Evolutionary conservation across 2,888 invertebrate genomes (phyloP).

Genomic region (Stictocephala bisonia): DNA sequence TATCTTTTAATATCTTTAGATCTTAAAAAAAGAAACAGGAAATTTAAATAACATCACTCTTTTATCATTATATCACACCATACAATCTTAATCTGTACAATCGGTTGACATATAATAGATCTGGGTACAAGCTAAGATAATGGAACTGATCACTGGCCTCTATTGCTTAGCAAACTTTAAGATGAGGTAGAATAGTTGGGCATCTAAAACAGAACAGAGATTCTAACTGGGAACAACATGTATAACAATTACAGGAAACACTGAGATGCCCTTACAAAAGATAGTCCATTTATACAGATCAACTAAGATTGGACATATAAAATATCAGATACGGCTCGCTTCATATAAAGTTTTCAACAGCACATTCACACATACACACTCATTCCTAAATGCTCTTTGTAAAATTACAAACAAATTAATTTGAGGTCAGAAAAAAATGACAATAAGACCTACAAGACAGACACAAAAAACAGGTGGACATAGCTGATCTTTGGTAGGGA

Average conservation of each 20-base stretch:
- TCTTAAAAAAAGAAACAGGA: slow-evolving; percentile 41
- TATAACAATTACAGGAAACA: slow-evolving; percentile 31
- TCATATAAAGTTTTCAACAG: slow-evolving; percentile 36
- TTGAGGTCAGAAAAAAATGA: slow-evolving; percentile 5
- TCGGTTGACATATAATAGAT: slow-evolving; percentile 42
- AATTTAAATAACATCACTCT: slow-evolving; percentile 44
- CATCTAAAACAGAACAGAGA: slow-evolving; percentile 37
- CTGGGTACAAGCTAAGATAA: slow-evolving; percentile 44
- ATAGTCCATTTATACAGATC: slow-evolving; percentile 37
- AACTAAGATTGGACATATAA: slow-evolving; percentile 38
- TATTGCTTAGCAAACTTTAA: slow-evolving; percentile 41
- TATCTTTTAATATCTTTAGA: slow-evolving; percentile 43
- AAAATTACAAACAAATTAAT: slow-evolving; percentile 17
- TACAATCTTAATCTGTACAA: slow-evolving; percentile 41
- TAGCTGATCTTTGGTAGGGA: slow-evolving; percentile 41
- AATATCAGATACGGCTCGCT: slow-evolving; percentile 37
- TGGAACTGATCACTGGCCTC: slow-evolving; percentile 30
- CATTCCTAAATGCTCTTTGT: slow-evolving; percentile 24
- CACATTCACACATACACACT: slow-evolving; percentile 35
- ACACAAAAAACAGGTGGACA: slow-evolving; percentile 23
- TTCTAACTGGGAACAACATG: slow-evolving; percentile 35
- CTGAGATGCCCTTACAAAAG: slow-evolving; percentile 25
- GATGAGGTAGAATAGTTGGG: slow-evolving; percentile 45
- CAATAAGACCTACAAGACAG: slow-evolving; percentile 25
- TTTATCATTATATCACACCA: slow-evolving; percentile 45